Evolutionary conservation across 30 jellyfish, hydroid and myxozoan genomes (phyloP), one percentile per base, ranked within the genome.

Genomic region (Rhopilema esculentum): DNA sequence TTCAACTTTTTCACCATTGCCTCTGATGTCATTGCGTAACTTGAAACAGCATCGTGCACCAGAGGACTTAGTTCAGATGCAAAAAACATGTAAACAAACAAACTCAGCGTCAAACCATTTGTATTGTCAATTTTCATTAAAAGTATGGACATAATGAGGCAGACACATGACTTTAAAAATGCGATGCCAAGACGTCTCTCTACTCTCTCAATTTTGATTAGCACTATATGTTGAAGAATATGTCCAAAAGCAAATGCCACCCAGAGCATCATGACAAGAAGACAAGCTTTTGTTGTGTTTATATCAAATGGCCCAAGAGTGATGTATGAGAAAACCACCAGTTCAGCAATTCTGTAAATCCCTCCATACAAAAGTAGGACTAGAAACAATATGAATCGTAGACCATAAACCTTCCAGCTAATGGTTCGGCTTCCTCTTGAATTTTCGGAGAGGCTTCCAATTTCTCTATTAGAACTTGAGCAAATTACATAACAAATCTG

Each of bases 281-380:
- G 50, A 1, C 88, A 21, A 0, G 94, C 82, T 53, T 85, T 74
- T 48, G 66, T 74, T 16, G 22, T 62, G 78, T 53, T 65, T 16
- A 75, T 28, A 26, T 85, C 88, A 65, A 73, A 85, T 15, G 83
- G 88, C 77, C 94, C 94, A 16, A 85, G 31, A 20, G 31, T 32
- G 50, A 85, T 78, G 66, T 73, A 85, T 26, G 88, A 22, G 71
- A 85, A 85, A 16, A 74, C 17, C 31, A 74, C 83, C 4, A 85
- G 24, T 9, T 80, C 88, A 0, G 84, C 79, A 22, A 75, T 63
- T 16, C 68, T 75, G 82, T 72, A 85, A 71, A 80, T 24, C 7
- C 94, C 94, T 22, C 52, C 79, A 28, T 85, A 85, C 65, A 85
- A 48, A 32, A 85, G 76, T 68, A 75, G 33, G 68, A 85, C 84